Base-by-base conservation (phyloP, 2,888 invertebrate species). In the Hyalella azteca region DNA sequence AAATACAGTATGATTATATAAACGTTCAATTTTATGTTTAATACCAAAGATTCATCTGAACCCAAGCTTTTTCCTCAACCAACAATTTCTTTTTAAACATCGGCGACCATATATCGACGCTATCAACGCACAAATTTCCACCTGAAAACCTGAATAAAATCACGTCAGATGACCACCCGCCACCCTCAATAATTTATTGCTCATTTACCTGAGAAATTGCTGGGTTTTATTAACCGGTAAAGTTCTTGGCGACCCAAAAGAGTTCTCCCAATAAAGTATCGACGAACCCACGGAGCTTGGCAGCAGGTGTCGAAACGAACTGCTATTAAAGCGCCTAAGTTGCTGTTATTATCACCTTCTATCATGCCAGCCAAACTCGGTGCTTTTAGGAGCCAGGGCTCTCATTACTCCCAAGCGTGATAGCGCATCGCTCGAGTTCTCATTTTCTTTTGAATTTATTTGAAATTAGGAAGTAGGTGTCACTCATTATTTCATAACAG, bases 321-420 rank as follows among this genome's bases (percentile, higher is more conserved):
- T 32, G 66, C 19, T 39, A 66, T 66, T 66, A 66, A 66, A 19
- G 66, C 39, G 22, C 36, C 36, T 19, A 36, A 66, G 66, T 66
- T 66, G 66, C 66, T 15, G 19, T n/a, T 36, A 36, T 66, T 66
- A 36, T n/a, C 66, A 36, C 29, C 36, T 66, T 66, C 66, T 66
- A 66, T 66, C 66, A 66, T 36, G 66, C 36, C 1, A 11, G 66
- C 32, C 19, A 36, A 66, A 66, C 36, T 36, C 66, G 36, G 36
- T 22, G 36, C 36, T 36, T 66, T 36, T 66, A 9, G 9, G 9
- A 11, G 11, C 45, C 9, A 11, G 15, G 45, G 11, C 45, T 45
- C 11, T 45, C 45, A 45, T 45, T 45, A 45, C 9, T 45, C 45
- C 15, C 45, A 15, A 45, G n/a, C n/a, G n/a, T n/a, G n/a, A n/a